phyloP scores from a whole-genome alignment of 1,140 invertebrate species.

The Dermatophagoides farinae region DNA sequence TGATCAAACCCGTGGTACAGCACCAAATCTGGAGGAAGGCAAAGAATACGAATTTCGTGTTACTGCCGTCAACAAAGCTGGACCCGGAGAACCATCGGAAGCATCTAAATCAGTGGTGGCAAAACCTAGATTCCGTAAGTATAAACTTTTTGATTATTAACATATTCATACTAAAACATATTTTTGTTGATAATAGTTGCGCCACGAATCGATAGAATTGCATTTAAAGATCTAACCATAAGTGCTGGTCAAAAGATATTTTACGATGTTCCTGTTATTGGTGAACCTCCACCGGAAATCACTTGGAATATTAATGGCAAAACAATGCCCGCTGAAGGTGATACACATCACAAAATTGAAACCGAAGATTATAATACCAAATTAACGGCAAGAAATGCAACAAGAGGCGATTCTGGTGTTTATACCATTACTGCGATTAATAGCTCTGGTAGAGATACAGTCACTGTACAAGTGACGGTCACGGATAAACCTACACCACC shows the following conservation, averaged over 20 bases:
- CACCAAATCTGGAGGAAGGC: constrained; percentile 71
- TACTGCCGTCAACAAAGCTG: constrained; percentile 76
- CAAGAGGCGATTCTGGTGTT: constrained; percentile 66
- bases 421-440: constrained; percentile 61
- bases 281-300: constrained; percentile 75
- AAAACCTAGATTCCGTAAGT: constrained; percentile 53
- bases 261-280: constrained; percentile 74
- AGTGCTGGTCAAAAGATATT: constrained; percentile 62
- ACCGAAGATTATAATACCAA: constrained; percentile 83
- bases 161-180: no score
- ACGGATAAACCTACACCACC: constrained; percentile 52
- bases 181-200: constrained; percentile 36
- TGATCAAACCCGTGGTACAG: constrained; percentile 54
- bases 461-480: constrained; percentile 37
- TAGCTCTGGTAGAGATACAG: constrained; percentile 5
- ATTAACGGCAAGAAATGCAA: constrained; percentile 80
- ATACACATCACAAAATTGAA: constrained; percentile 71
- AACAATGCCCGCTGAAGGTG: constrained; percentile 22
- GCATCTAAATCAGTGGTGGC: constrained; percentile 84
- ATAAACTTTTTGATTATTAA: neutral
- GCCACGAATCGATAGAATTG: constrained; percentile 55
- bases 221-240: constrained; percentile 39
- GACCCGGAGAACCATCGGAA: constrained; percentile 80
- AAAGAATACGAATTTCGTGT: constrained; percentile 91
- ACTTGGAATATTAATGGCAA: constrained; percentile 52